Base-by-base conservation (phyloP, 30 jellyfish, hydroid and myxozoan genomes). In the Turritopsis dohrnii region DNA sequence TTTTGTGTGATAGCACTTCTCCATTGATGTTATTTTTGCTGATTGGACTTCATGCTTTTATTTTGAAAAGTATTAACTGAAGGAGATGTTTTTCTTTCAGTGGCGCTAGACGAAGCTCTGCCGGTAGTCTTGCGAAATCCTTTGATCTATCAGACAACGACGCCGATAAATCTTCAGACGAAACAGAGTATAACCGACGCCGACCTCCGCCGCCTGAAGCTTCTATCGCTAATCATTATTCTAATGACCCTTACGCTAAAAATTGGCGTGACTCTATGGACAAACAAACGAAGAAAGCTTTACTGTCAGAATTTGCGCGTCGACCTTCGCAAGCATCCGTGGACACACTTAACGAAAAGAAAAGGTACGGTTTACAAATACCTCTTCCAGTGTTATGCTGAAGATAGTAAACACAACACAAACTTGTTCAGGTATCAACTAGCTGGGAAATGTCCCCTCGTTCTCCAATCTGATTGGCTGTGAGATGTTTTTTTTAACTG, bases 231-330 rank as follows among this genome's bases (percentile, higher is more conserved):
- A 86, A 90, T 28, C 98, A 93, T 82, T 93, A 93, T 84, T 91
- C 98, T 1, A 88, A 93, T 66, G 98, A 93, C 65, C 98, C 98
- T 13, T 88, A 83, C 88, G 94, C 88, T 74, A 84, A 82, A 52
- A 84, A 85, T 52, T 93, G 98, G 98, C 88, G 98, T 31, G 94
- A 83, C 41, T 93, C 98, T 3, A 71, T 93, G 92, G 98, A 93
- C 77, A 93, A 93, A 86, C 88, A 88, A 79, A 93, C 98, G 28
- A 81, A 95, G 84, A 88, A 88, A 53, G 96, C 94, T 23, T 74
- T 93, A 24, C 80, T 93, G 18, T 79, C 98, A 21, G 98, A 93
- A 80, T 93, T 83, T 72, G 92, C 76, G 22, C 87, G 86, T 66
- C 83, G 88, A 24, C 72, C 87, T 7, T 86, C 80, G 52, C 84